Conservation (phyloP, 2,888 invertebrate species). For the Anagyrus pseudococci region DNA sequence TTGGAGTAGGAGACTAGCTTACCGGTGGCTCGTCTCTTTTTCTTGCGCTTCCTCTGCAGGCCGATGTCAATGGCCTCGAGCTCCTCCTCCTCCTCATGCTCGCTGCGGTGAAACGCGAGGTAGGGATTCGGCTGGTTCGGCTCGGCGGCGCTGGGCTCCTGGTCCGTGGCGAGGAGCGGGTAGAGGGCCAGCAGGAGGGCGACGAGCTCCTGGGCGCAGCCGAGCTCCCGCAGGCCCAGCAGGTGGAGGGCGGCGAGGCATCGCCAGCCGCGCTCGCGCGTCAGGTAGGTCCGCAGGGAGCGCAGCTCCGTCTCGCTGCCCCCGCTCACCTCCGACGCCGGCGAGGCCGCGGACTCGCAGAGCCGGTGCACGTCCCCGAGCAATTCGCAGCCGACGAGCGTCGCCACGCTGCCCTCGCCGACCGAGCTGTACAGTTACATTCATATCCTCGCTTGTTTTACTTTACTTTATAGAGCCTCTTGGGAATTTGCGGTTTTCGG, state of each 20-base stretch:
- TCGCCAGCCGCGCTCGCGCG: constrained; percentile 70
- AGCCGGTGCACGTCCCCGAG: constrained; percentile 69
- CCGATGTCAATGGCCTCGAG: no score
- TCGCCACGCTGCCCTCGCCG: constrained; percentile 68
- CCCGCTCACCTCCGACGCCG: neutral
- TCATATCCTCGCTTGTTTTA: no score
- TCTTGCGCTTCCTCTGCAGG: no score
- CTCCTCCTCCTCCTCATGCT: constrained; percentile 47
- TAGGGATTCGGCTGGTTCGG: constrained; percentile 15
- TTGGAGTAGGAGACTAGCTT: neutral
- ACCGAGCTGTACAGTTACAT: constrained; percentile 59
- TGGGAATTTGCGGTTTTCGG: no score
- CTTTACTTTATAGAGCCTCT: no score
- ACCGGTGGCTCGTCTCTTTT: neutral
- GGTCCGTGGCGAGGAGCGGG: constrained; percentile 47
- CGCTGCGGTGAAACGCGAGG: constrained; percentile 43
- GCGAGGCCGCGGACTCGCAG: constrained; percentile 48
- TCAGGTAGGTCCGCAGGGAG: constrained; percentile 65
- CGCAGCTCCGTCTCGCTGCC: constrained; percentile 49
- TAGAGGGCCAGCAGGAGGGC: constrained; percentile 69
- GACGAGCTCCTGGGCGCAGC: constrained; percentile 69
- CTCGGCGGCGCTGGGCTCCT: constrained; percentile 30
- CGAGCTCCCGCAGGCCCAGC: constrained; percentile 68
- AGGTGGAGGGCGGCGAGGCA: constrained; percentile 67
- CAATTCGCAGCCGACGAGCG: constrained; percentile 70